Evolutionary conservation across 92 coral and sea anemone species (phyloP), one percentile per base, ranked within the genome.

Genomic region (Anthopleura xanthogrammica): DNA sequence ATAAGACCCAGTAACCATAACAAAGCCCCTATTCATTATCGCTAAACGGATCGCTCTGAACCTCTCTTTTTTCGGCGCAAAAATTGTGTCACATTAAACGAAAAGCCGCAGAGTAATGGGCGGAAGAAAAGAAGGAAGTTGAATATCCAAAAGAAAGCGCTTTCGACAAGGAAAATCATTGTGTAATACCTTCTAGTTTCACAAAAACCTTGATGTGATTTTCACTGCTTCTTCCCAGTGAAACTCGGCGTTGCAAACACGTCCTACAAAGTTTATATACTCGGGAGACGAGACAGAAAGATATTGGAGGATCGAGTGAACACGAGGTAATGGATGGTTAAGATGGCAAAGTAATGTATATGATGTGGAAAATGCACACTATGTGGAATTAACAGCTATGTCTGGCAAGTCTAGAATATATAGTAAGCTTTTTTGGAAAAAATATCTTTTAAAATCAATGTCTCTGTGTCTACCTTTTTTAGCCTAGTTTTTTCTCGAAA

Each of bases 51-150:
- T 65, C 74, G 41, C 42, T 23, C 24, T 29, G 74, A 23, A 29
- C 17, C 36, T 24, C 42, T 14, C 43, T 23, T 24, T 68, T 68
- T 68, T 68, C 74, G 17, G 42, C 74, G 74, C 74, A 29, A 16
- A 68, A 29, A 68, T 8, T 36, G 74, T 68, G 74, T 68, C 74
- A 22, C 42, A 36, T 68, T 68, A 68, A 68, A 9, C 29, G 74
- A 8, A 68, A 68, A 68, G 74, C 74, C 74, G 74, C 42, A 13
- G 41, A 29, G 8, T 68, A 68, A 68, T 68, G 74, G 74, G 74
- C 74, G 74, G 74, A 68, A 23, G 74, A 9, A 16, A 68, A 36
- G 41, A 23, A 68, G 74, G 43, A 68, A 68, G 74, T 68, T 24
- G 74, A 68, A 68, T 68, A 68, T 68, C 74, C 16, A 68, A 29